A percentile compares a stretch with the other conserved stretches of the same genome.
Evolutionary conservation across 2,113 vertebrate genomes (phyloP).

Genomic region (Geothlypis trichas): DNA sequence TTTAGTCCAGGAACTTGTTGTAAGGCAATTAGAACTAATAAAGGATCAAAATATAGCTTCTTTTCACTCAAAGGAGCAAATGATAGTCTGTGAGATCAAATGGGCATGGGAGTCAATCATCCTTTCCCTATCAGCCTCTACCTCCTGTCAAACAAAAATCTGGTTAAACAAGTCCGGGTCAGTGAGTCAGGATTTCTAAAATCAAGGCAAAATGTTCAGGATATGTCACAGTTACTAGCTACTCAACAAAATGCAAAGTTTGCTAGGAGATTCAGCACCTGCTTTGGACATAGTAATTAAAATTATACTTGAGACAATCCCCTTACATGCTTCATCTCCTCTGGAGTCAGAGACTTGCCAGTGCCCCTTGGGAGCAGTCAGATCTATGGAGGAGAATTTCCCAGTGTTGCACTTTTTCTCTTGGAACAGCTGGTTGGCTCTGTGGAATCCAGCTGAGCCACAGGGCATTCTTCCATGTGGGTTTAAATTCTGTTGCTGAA

Average conservation of each 20-base stretch:
- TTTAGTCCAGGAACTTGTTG: background rate
- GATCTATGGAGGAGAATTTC: background rate
- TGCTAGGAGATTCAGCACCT: background rate
- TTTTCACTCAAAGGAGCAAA: background rate
- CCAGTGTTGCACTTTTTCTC: background rate
- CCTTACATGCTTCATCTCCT: background rate
- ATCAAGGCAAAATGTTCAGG: background rate
- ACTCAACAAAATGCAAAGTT: background rate
- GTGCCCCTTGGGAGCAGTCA: background rate
- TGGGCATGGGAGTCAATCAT: accelerated
- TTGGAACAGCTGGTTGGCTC: background rate
- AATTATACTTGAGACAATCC: background rate
- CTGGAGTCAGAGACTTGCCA: background rate
- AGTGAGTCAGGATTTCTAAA: background rate
- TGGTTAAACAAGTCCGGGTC: background rate
- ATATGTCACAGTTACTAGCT: background rate
- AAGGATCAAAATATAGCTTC: background rate
- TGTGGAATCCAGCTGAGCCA: background rate
- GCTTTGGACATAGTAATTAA: background rate
- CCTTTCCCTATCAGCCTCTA: background rate
- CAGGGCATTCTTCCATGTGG: background rate
- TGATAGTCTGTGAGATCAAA: background rate
- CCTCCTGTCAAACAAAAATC: background rate
- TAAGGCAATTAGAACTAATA: background rate
- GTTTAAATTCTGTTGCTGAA: background rate